Evolutionary conservation across 2,797 vertebrate species (phyloP).

Genomic region (Onychomys torridus): DNA sequence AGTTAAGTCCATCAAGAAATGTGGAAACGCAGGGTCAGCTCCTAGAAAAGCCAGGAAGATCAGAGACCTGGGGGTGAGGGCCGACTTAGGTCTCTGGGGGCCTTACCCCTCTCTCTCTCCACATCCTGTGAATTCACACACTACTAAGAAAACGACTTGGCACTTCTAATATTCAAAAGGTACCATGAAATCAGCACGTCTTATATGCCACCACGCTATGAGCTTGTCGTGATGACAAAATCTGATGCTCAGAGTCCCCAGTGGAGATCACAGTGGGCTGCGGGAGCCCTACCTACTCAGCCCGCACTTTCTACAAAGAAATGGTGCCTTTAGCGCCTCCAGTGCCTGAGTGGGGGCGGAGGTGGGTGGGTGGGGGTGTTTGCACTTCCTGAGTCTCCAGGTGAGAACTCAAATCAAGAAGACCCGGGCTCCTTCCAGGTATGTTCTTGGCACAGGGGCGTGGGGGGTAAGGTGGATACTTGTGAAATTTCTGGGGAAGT

Average conservation of each 20-base stretch:
- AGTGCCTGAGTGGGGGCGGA: no score
- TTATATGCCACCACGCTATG: neutral
- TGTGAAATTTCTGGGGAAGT: constrained; percentile 28
- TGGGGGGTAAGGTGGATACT: neutral
- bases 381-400: neutral
- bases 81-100: neutral
- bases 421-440: constrained; percentile 8
- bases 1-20: neutral
- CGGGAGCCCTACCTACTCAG: neutral
- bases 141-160: neutral
- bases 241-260: neutral
- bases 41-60: neutral
- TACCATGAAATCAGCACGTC: neutral
- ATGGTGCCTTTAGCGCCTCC: neutral
- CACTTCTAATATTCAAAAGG: constrained; percentile 20
- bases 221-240: constrained; percentile 15
- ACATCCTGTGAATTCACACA: neutral
- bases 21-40: neutral
- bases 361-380: no score
- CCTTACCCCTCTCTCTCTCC: neutral
- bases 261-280: neutral
- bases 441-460: neutral
- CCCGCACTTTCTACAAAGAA: neutral
- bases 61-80: neutral
- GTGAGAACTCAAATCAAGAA: neutral